phyloP scores from a whole-genome alignment of 2,797 vertebrate genomes.

The Limosa lapponica region DNA sequence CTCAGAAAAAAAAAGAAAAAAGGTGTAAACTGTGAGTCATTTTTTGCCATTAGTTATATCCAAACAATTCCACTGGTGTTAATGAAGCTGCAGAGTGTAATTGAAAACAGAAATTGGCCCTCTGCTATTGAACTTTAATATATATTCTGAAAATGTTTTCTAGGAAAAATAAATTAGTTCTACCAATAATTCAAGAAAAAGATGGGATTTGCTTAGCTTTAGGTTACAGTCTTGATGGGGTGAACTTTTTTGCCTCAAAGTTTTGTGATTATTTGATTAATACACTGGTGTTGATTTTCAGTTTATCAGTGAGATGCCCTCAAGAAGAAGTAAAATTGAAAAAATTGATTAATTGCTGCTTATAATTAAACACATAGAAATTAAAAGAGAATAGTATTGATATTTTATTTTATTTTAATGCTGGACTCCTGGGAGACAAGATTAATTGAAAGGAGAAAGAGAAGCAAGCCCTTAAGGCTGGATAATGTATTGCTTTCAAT shows the following conservation, averaged over 20 bases:
- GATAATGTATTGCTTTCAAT: slow-evolving; percentile 67
- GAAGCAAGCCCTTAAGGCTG: slow-evolving; percentile 28
- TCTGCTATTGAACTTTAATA: slow-evolving; percentile 23
- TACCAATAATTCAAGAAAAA: slow-evolving; percentile 15
- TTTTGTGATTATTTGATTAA: slow-evolving; percentile 43
- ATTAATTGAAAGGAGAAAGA: slow-evolving; percentile 62
- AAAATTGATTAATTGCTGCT: slow-evolving; percentile 53
- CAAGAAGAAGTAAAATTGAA: slow-evolving; percentile 49
- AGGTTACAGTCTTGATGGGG: slow-evolving; percentile 1
- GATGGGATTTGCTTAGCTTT: slow-evolving; percentile 38
- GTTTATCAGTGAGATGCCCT: slow-evolving; percentile 30
- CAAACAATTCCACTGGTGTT: slow-evolving; percentile 3
- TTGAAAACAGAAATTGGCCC: slow-evolving; percentile 1
- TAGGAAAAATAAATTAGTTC: slow-evolving; percentile 16
- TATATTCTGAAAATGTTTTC: slow-evolving; percentile 16
- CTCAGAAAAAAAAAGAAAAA: neutral
- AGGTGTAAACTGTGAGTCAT: neutral
- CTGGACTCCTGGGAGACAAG: slow-evolving; percentile 44
- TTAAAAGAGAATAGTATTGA: slow-evolving; percentile 49
- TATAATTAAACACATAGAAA: slow-evolving; percentile 57
- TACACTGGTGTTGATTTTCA: slow-evolving; percentile 16
- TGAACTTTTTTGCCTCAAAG: neutral
- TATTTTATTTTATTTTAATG: slow-evolving; percentile 63
- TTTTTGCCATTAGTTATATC: slow-evolving; percentile 13
- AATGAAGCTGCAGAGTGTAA: slow-evolving; percentile 40